Conservation (phyloP, 2,113 vertebrate genomes). For the Hypomesus transpacificus region DNA sequence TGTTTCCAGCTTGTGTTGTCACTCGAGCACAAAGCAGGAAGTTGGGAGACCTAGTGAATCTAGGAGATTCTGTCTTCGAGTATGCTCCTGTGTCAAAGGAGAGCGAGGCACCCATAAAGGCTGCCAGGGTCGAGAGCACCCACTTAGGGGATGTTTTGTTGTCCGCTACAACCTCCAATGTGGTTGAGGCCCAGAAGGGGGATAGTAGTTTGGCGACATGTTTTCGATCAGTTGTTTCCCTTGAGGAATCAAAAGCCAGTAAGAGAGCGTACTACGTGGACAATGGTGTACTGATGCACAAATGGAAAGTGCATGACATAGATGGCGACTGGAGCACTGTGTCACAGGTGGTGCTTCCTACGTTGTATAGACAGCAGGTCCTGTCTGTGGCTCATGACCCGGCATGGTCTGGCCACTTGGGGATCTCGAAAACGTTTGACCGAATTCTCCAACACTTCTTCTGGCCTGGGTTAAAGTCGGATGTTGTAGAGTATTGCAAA, state of each 20-base stretch:
- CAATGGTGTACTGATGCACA: neutral
- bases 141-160: neutral
- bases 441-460: neutral
- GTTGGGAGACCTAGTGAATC: neutral
- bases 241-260: neutral
- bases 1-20: neutral
- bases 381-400: neutral
- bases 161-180: neutral
- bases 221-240: constrained; percentile 1
- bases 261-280: neutral
- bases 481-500: neutral
- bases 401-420: neutral
- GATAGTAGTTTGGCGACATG: constrained; percentile 1
- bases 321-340: neutral
- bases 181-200: neutral
- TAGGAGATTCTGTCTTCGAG: neutral
- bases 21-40: neutral
- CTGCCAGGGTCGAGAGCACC: neutral
- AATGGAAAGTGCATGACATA: neutral
- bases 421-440: neutral
- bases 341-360: neutral
- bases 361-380: neutral
- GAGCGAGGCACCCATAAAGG: too few relatives aligned
- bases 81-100: too few relatives aligned
- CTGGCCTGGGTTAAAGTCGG: neutral